A percentile compares a stretch with the other conserved stretches of the same genome.
Evolutionary conservation across 2,113 vertebrate genomes (phyloP).

Genomic region (Chrysemys picta): DNA sequence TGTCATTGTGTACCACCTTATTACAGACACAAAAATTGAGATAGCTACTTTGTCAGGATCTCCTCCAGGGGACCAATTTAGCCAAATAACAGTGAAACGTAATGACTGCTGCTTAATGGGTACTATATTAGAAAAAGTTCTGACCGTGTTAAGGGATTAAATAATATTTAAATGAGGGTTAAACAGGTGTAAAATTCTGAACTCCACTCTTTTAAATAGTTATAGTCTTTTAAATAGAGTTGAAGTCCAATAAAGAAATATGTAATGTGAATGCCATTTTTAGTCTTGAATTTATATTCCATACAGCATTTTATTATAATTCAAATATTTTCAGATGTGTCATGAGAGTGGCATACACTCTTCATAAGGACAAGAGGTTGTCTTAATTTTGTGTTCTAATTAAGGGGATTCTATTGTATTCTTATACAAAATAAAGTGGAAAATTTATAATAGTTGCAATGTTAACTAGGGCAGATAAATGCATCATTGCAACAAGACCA

Average conservation of each 20-base stretch:
- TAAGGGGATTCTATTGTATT: not conserved
- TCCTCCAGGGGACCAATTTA: conserved; percentile 27
- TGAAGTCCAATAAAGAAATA: not conserved
- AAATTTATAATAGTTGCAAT: not conserved
- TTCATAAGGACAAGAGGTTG: not conserved
- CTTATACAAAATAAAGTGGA: not conserved
- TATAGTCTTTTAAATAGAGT: no score
- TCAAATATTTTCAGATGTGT: not conserved
- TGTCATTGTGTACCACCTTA: conserved; percentile 27
- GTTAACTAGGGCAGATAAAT: not conserved
- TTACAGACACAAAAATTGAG: not conserved
- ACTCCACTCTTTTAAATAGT: not conserved
- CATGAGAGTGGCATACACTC: not conserved
- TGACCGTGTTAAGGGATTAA: conserved; percentile 30
- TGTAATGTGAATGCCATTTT: not conserved
- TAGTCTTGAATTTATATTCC: not conserved
- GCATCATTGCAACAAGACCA: not conserved
- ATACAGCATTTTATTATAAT: conserved; percentile 9
- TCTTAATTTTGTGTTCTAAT: not conserved
- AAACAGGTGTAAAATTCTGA: conserved; percentile 9
- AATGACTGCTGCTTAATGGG: conserved; percentile 20
- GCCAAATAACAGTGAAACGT: conserved; percentile 20
- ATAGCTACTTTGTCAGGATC: conserved; percentile 18
- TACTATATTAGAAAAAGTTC: conserved; percentile 22
- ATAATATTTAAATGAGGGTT: conserved; percentile 19